Evolutionary conservation across 1,140 invertebrate species (phyloP).

Genomic region (Diachasma alloeum): DNA sequence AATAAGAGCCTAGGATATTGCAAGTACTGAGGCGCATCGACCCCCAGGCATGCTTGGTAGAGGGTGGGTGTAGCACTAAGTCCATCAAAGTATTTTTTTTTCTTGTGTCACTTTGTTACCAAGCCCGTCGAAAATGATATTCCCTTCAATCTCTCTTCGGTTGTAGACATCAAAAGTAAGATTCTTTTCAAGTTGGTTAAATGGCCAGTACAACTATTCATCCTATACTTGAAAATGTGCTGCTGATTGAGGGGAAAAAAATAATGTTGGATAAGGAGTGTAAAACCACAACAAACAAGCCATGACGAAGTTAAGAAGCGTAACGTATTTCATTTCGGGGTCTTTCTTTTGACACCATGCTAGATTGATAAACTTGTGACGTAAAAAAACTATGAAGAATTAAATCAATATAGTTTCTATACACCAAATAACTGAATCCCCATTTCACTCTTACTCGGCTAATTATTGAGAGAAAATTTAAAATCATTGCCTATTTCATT

Average conservation of each 20-base stretch:
- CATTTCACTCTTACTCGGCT: too few relatives aligned
- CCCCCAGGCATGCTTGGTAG: not conserved
- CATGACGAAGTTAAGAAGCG: conserved; percentile 48
- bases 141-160: not conserved
- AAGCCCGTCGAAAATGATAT: not conserved
- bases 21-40: not conserved
- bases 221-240: not conserved
- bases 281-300: conserved; percentile 48
- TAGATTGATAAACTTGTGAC: not conserved
- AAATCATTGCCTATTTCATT: too few relatives aligned
- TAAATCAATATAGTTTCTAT: too few relatives aligned
- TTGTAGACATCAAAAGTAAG: conserved; percentile 1
- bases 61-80: not conserved
- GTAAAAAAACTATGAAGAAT: not conserved
- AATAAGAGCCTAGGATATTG: conserved; percentile 7
- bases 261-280: conserved; percentile 30
- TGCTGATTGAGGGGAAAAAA: not conserved
- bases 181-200: too few relatives aligned
- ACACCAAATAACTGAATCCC: too few relatives aligned
- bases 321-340: conserved; percentile 47
- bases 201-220: not conserved
- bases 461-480: too few relatives aligned
- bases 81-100: conserved; percentile 11
- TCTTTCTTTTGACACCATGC: conserved; percentile 35
- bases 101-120: not conserved